phyloP scores from a whole-genome alignment of 2,113 vertebrate species.

The Dunckerocampus dactyliophorus region DNA sequence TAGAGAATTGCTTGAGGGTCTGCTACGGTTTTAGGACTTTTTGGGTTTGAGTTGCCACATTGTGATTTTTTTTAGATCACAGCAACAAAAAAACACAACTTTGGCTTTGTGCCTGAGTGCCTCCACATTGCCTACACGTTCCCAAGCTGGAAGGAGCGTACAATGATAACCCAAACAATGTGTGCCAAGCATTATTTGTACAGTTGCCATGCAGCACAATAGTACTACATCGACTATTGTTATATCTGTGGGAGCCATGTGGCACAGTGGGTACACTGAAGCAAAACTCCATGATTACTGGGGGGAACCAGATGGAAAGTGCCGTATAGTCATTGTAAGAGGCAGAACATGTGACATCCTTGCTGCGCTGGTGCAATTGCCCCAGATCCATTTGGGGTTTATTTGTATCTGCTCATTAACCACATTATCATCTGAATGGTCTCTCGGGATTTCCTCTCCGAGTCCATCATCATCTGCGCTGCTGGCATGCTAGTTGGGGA shows the following conservation, averaged over 20 bases:
- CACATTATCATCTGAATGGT: slow-evolving; percentile 25
- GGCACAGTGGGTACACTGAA: slow-evolving; percentile 1
- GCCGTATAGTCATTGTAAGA: not conserved
- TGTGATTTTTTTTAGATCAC: not conserved
- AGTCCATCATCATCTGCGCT: slow-evolving; percentile 14
- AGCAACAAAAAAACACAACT: slow-evolving; percentile 1
- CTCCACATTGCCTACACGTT: slow-evolving; percentile 39
- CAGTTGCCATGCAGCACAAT: slow-evolving; percentile 51
- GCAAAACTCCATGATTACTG: slow-evolving; percentile 1
- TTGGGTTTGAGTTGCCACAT: not conserved
- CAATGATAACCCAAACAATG: slow-evolving; percentile 42
- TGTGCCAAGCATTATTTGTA: slow-evolving; percentile 48
- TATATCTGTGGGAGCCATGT: slow-evolving; percentile 16
- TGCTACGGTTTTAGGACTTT: slow-evolving; percentile 6
- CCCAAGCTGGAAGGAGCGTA: slow-evolving; percentile 25
- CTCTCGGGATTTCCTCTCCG: slow-evolving; percentile 25
- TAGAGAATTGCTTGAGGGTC: slow-evolving; percentile 22
- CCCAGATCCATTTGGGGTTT: slow-evolving; percentile 13
- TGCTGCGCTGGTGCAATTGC: slow-evolving; percentile 13
- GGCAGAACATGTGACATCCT: not conserved
- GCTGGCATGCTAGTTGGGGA: slow-evolving; percentile 22
- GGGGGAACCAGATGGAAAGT: slow-evolving; percentile 2
- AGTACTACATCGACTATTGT: slow-evolving; percentile 19
- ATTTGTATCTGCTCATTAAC: slow-evolving; percentile 36
- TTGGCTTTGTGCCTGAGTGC: slow-evolving; percentile 8